These are phyloP conservation scores for Samia ricini DNA, from an alignment of 1,140 invertebrate genomes.

Conservation along the genomic window DNA sequence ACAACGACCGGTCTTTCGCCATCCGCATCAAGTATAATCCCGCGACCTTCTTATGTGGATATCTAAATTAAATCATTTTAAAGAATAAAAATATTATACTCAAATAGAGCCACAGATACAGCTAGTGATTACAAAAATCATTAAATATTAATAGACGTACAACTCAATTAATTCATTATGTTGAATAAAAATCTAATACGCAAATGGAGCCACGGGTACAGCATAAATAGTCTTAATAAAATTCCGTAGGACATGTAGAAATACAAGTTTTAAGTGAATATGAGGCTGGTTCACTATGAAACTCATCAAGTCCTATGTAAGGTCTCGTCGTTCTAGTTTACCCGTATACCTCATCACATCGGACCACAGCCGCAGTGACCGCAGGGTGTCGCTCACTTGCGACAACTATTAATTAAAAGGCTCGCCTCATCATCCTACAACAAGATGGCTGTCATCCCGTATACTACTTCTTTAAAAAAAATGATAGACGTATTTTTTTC, in stretches of 20 bases:
- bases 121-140: no score
- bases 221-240: no score
- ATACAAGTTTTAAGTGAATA: constrained; percentile 16
- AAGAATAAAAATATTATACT: no score
- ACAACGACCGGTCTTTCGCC: no score
- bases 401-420: constrained; percentile 47
- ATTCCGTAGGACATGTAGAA: neutral
- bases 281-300: constrained; percentile 28
- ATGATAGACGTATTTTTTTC: constrained; percentile 26
- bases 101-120: no score
- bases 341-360: constrained; percentile 8
- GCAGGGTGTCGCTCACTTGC: constrained; percentile 20
- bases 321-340: neutral
- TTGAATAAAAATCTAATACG: no score
- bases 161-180: no score
- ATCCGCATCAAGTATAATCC: no score
- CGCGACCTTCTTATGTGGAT: no score
- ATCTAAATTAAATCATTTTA: no score
- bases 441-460: constrained; percentile 41
- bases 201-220: no score
- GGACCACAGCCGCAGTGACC: constrained; percentile 9
- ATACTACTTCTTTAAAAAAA: constrained; percentile 21
- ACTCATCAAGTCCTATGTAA: neutral
- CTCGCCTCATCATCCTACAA: constrained; percentile 28
- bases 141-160: no score